Evolutionary conservation across 2,888 invertebrate species (phyloP), one percentile per base, ranked within the genome.

Genomic region (Calameuta pallipes): DNA sequence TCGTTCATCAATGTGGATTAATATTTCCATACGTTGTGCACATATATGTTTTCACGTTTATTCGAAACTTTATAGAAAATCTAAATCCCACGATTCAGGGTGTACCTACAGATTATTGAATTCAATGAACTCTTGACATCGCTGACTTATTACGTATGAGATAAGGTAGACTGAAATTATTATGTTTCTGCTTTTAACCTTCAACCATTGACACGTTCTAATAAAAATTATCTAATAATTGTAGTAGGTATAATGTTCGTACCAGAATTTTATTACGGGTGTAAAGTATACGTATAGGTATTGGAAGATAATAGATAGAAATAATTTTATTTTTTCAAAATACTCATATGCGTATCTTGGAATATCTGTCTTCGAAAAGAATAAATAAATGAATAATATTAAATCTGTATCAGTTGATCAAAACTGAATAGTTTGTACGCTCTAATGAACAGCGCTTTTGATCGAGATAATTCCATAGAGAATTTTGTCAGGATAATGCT

Each of bases 1-100:
- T 56, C 23, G 76, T 41, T 71, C 69, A n/a, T 73, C 69, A 56
- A 75, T 68, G 68, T 13, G 75, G 76, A 78, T 79, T 76, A 75
- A 76, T 78, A 79, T 79, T 76, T 77, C 76, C 76, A 70, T n/a
- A 70, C 56, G 23, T 56, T 23, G 56, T 23, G 1, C 15, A 6
- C 56, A 23, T 23, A 56, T 56, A 56, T 56, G 3, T 56, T 23
- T 56, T 56, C 56, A 56, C 23, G 56, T 56, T 56, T 9, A 56
- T 56, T 56, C 56, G 9, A 56, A 23, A 56, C 23, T 56, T 56
- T 15, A 23, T 56, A 56, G 23, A 56, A 56, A 56, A 56, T 23
- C 23, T 23, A 15, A 15, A 56, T 56, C 3, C 9, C 56, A 6
- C 56, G 56, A 56, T 56, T 56, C 23, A 23, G 6, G 9, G 23